Conservation (phyloP, 2,113 vertebrate species). For the Arenaria interpres region DNA sequence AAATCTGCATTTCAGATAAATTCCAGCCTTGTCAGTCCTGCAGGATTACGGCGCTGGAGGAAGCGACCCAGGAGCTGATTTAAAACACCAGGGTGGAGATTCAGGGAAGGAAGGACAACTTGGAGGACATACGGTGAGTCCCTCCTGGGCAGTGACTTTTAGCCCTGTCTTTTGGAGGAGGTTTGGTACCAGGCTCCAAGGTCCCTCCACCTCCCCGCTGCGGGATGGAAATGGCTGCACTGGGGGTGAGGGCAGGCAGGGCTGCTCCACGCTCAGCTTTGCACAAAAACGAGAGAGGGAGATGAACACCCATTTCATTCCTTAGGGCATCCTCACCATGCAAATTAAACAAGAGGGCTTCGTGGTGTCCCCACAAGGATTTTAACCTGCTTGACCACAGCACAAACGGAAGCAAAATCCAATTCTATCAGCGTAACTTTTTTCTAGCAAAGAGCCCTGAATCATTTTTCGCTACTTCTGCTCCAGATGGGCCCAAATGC, state of each 20-base stretch:
- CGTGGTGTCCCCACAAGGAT: not conserved
- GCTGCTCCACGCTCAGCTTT: not conserved
- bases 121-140: not conserved
- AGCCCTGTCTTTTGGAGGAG: not conserved
- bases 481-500: not conserved
- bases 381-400: not conserved
- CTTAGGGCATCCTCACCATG: not conserved
- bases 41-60: not conserved
- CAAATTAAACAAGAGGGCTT: not conserved
- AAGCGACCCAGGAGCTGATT: not conserved
- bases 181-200: not conserved
- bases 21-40: conserved; percentile 12
- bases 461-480: not conserved
- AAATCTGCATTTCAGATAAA: conserved; percentile 43
- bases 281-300: not conserved
- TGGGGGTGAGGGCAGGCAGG: not conserved
- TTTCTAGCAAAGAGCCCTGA: not conserved
- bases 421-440: not conserved
- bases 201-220: not conserved
- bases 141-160: not conserved
- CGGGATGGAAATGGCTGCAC: not conserved
- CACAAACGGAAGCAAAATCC: not conserved
- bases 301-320: not conserved
- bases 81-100: not conserved
- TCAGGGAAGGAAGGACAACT: not conserved